These are phyloP conservation scores for Perizoma flavofasciatum DNA, from an alignment of 2,888 invertebrate species.

Conservation along the genomic window DNA sequence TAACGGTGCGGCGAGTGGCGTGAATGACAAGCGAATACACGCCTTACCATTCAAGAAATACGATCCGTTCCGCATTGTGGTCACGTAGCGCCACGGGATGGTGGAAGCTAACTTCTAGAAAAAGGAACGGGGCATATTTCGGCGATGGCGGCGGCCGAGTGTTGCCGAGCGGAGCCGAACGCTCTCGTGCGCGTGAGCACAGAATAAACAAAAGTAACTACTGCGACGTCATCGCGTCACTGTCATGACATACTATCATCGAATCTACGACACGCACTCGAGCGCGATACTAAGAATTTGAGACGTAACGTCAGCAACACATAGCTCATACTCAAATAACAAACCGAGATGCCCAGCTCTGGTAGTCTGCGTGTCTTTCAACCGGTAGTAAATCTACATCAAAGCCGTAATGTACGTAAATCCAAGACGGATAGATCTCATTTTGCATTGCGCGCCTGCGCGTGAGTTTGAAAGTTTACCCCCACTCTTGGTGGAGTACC, in stretches of 20 bases:
- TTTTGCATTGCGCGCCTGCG: constrained; percentile 45
- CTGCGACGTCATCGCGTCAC: constrained; percentile 2
- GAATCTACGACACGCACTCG: constrained; percentile 4
- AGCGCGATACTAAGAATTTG: not conserved
- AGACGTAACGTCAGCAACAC: not conserved
- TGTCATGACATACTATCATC: constrained; percentile 1
- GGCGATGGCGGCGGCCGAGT: constrained; percentile 55
- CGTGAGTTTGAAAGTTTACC: constrained; percentile 70
- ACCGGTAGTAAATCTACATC: constrained; percentile 7
- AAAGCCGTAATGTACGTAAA: constrained; percentile 1
- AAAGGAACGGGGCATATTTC: constrained; percentile 31
- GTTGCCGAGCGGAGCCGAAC: constrained; percentile 44
- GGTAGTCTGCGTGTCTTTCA: constrained; percentile 7
- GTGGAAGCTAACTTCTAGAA: constrained; percentile 37
- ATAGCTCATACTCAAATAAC: constrained; percentile 15
- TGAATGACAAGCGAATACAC: constrained; percentile 49
- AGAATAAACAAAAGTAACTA: constrained; percentile 16
- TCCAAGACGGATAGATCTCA: not conserved
- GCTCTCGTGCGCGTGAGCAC: constrained; percentile 26
- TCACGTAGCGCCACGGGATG: constrained; percentile 34
- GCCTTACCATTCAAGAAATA: constrained; percentile 44
- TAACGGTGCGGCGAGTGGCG: constrained; percentile 62
- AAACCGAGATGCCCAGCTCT: constrained; percentile 1
- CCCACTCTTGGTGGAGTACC: constrained; percentile 58
- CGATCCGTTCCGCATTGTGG: constrained; percentile 29